Base-by-base conservation (phyloP, 2,113 vertebrate species). In the Salvelinus namaycush region DNA sequence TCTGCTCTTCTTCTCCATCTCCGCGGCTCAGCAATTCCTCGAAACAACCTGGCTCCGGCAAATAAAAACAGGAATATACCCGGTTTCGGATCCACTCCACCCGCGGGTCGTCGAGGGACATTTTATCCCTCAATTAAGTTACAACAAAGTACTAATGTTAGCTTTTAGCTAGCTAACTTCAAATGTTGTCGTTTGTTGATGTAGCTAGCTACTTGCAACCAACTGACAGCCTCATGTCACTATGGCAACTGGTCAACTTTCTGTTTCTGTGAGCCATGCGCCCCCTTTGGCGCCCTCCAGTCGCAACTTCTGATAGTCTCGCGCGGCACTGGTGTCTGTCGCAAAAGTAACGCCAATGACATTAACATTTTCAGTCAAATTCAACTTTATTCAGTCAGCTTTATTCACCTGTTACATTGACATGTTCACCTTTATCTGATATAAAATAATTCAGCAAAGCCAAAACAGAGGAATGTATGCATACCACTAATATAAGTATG, bases 21-120 rank as follows among this genome's bases (percentile, higher is more conserved):
- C 78, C 34, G 1, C 94, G 93, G 26, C 1, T 87, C 48, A 99
- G 88, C 54, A 99, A 91, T 31, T 96, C 94, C 76, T 98, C 94
- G 57, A 98, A 95, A 62, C 90, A 87, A 13, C 54, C 68, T 1
- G 90, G 87, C 9, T 94, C 88, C 0, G 14, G 44, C 39, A 97
- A 74, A 64, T 79, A 71, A 49, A 98, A 92, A 3, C 84, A 82
- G 0, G 76, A 48, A 24, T 87, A 93, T 0, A 93, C 89, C 0
- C 90, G 89, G 74, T 95, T 90, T 76, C 93, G 89, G 49, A 97
- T 82, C 97, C 97, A 98, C 81, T 87, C 92, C 83, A 96, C 79
- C 26, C 97, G 92, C 69, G 94, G 85, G 79, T 99, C 97, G 70
- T 91, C 89, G 86, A 93, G 82, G 24, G 86, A 79, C 93, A 95